Evolutionary conservation across 1,140 invertebrate genomes (phyloP).

Genomic region (Scaptomyza montana): DNA sequence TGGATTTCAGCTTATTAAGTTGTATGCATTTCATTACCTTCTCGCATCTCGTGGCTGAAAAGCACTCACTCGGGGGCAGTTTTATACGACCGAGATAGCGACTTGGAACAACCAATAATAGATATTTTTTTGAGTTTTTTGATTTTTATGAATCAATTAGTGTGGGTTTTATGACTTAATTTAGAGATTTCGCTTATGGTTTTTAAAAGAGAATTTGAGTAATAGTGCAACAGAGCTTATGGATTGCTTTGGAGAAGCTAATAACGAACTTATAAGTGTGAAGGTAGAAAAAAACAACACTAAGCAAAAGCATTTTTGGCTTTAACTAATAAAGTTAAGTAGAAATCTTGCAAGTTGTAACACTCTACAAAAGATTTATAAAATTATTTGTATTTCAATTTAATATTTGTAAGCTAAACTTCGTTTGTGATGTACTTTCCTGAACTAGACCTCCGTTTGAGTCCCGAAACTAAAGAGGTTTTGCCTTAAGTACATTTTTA

Average conservation of each 20-base stretch:
- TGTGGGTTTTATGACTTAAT: conserved; percentile 69
- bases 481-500: conserved; percentile 25
- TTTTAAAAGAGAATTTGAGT: conserved; percentile 39
- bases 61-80: neutral
- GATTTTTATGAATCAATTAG: conserved; percentile 65
- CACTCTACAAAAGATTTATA: no score
- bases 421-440: neutral
- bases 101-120: conserved; percentile 16
- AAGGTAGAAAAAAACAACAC: no score
- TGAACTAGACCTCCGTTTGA: neutral
- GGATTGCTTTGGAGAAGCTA: neutral
- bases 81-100: conserved; percentile 26
- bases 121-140: conserved; percentile 9
- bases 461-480: conserved; percentile 68
- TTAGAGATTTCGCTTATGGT: conserved; percentile 51
- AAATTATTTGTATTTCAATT: no score
- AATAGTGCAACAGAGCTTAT: conserved; percentile 17
- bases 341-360: no score
- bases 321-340: no score
- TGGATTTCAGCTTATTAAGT: conserved; percentile 77
- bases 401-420: no score
- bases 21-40: conserved; percentile 76
- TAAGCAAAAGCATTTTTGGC: no score
- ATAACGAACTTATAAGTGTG: no score
- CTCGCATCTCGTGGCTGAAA: conserved; percentile 8